These are phyloP conservation scores for Selenia dentaria DNA, from an alignment of 2,888 invertebrate genomes.

Conservation along the genomic window DNA sequence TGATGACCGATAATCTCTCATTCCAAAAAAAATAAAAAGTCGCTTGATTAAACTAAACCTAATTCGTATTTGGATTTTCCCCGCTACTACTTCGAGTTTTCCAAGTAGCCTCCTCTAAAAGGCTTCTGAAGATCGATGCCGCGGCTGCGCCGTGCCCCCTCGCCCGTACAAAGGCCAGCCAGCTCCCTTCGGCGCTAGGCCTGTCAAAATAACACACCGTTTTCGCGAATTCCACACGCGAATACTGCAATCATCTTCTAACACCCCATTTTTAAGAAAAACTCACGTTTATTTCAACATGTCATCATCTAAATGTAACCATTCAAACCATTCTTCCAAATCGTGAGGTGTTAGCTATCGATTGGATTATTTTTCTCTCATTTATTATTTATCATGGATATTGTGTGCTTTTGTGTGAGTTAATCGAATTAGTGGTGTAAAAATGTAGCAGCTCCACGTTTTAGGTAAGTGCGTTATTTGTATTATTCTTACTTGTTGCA, in stretches of 20 bases:
- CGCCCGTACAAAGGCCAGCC: conserved; percentile 71
- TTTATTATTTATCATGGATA: conserved; percentile 42
- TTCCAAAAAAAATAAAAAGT: too few species aligned
- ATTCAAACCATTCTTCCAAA: conserved; percentile 21
- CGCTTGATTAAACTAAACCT: too few species aligned
- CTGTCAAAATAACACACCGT: conserved; percentile 73
- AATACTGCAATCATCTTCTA: conserved; percentile 26
- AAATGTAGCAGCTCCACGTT: conserved; percentile 61
- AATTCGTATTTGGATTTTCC: conserved; percentile 9
- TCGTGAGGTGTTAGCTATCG: conserved; percentile 26
- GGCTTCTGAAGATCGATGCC: conserved; percentile 70
- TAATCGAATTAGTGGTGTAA: conserved; percentile 54
- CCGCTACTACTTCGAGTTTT: conserved; percentile 31
- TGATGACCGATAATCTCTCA: too few species aligned
- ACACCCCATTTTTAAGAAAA: conserved; percentile 8
- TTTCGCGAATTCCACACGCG: conserved; percentile 57
- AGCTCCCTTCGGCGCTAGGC: conserved; percentile 59
- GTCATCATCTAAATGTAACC: neutral
- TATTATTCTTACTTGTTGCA: conserved; percentile 73
- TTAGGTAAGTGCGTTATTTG: conserved; percentile 58
- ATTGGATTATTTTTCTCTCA: conserved; percentile 27
- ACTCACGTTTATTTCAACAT: conserved; percentile 7
- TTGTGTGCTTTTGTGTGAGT: conserved; percentile 49
- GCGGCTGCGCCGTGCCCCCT: conserved; percentile 61
- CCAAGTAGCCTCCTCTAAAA: conserved; percentile 38